These are phyloP conservation scores for Gymnosoma rotundatum DNA, from an alignment of 2,888 invertebrate species.

Conservation along the genomic window DNA sequence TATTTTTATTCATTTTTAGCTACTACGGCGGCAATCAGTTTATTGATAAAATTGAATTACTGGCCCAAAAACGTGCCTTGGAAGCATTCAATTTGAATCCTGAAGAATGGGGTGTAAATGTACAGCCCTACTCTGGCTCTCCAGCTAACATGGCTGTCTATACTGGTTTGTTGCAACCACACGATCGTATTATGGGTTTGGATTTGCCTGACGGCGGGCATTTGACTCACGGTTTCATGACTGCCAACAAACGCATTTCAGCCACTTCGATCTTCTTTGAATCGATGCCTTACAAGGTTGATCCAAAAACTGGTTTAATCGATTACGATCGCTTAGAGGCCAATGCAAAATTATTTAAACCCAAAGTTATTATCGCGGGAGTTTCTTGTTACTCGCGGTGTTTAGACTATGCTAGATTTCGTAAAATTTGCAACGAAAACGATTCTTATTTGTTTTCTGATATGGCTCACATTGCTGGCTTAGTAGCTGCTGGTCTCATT, in stretches of 20 bases:
- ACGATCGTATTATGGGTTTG: constrained; percentile 97
- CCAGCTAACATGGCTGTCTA: constrained; percentile 99
- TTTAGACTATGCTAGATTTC: constrained; percentile 94
- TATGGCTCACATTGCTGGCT: constrained; percentile 97
- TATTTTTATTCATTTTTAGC: constrained; percentile 82
- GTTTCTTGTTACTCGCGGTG: constrained; percentile 96
- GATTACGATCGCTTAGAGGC: constrained; percentile 95
- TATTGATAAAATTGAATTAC: constrained; percentile 95
- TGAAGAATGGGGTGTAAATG: constrained; percentile 98
- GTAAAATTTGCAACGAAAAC: constrained; percentile 91
- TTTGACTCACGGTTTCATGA: constrained; percentile 96
- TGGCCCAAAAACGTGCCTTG: constrained; percentile 94
- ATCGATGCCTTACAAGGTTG: constrained; percentile 98
- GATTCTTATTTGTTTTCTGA: constrained; percentile 95
- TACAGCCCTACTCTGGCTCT: constrained; percentile 97
- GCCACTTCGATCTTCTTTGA: constrained; percentile 99
- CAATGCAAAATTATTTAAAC: constrained; percentile 93
- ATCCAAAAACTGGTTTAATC: constrained; percentile 92
- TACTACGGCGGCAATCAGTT: constrained; percentile 99
- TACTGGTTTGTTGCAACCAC: constrained; percentile 93
- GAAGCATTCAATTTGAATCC: constrained; percentile 91
- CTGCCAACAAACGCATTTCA: constrained; percentile 94
- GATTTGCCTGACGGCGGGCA: constrained; percentile 99
- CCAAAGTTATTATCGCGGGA: constrained; percentile 96
- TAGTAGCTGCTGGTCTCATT: constrained; percentile 94